phyloP scores from a whole-genome alignment of 1,140 invertebrate genomes.

The Ceratina australensis region DNA sequence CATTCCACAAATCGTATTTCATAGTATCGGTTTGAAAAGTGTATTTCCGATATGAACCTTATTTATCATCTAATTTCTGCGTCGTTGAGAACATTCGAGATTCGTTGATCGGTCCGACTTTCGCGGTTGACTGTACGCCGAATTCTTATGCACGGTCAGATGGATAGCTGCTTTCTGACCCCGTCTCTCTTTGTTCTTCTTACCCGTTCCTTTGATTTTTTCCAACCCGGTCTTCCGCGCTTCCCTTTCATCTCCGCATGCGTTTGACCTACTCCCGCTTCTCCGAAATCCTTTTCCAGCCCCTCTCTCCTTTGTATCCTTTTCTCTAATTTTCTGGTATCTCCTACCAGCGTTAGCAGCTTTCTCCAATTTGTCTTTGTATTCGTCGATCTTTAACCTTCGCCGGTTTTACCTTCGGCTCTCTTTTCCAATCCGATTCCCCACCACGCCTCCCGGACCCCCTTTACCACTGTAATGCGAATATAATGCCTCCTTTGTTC shows the following conservation, averaged over 20 bases:
- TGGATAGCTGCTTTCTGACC: not conserved
- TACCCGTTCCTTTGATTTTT: not conserved
- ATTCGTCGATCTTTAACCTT: conserved; percentile 12
- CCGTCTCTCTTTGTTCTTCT: not conserved
- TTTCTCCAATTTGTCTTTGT: conserved; percentile 6
- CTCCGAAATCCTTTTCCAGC: not conserved
- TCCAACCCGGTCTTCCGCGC: not conserved
- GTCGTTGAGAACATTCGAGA: no score
- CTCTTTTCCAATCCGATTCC: not conserved
- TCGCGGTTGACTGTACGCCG: no score
- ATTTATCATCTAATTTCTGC: no score
- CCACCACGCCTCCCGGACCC: no score
- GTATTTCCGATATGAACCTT: no score
- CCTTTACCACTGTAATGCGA: not conserved
- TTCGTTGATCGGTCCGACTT: no score
- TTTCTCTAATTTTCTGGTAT: conserved; percentile 9
- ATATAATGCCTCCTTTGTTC: not conserved
- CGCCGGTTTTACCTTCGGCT: not conserved
- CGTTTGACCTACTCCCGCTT: conserved; percentile 9
- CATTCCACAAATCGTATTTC: no score
- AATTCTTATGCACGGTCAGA: no score
- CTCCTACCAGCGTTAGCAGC: not conserved
- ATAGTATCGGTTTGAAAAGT: no score
- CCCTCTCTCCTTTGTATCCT: not conserved
- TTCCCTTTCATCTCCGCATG: not conserved